Evolutionary conservation across 2,113 vertebrate species (phyloP).

Genomic region (Chinchilla lanigera): DNA sequence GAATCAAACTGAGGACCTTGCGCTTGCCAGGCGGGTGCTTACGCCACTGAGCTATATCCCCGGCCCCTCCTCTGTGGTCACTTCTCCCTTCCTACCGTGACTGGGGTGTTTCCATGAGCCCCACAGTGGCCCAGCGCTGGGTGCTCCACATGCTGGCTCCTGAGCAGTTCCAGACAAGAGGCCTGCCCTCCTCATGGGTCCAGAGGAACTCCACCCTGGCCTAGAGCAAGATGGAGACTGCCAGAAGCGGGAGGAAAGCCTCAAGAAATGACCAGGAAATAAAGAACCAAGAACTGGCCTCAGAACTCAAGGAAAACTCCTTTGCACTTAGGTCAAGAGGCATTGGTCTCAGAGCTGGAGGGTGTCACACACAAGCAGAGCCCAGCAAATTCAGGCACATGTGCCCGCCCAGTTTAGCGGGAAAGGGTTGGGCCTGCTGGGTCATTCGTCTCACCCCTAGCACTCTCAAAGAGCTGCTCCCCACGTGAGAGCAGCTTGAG

Average conservation of each 20-base stretch:
- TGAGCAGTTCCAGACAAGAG: background rate
- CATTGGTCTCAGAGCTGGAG: background rate
- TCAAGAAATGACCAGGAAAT: background rate
- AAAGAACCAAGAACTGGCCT: background rate
- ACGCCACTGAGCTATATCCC: too few species aligned
- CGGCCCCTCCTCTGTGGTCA: too few species aligned
- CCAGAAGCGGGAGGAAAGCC: background rate
- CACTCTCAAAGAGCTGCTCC: background rate
- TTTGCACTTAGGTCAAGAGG: background rate
- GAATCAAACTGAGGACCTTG: too few species aligned
- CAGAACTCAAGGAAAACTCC: background rate
- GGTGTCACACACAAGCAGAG: background rate
- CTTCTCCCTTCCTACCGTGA: background rate
- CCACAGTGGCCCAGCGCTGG: background rate
- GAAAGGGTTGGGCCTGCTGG: background rate
- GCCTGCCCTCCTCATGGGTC: background rate
- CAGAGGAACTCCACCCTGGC: background rate
- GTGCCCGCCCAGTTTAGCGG: background rate
- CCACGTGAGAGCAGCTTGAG: background rate
- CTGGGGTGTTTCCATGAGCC: background rate
- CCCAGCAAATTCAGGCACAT: background rate
- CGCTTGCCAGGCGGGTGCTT: too few species aligned
- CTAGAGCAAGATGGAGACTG: background rate
- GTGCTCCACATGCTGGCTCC: slow-evolving; percentile 30
- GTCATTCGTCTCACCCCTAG: background rate